phyloP scores from a whole-genome alignment of 2,113 vertebrate genomes.

The Uria lomvia region DNA sequence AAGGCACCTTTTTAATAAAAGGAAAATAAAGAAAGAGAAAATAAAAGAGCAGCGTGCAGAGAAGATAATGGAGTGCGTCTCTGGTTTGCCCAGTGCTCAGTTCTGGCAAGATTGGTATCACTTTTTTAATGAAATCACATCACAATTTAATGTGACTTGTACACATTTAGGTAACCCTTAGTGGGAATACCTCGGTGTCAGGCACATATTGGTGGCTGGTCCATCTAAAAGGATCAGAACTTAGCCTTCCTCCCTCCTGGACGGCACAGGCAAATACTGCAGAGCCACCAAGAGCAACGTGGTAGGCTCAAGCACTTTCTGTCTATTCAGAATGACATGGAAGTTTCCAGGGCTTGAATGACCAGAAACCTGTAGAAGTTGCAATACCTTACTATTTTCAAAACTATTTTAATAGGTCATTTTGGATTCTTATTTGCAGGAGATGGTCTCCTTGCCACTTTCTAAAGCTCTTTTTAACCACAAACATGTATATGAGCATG shows the following conservation, averaged over 20 bases:
- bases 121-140: neutral
- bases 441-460: neutral
- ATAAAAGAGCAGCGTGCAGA: neutral
- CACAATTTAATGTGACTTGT: neutral
- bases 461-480: neutral
- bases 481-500: neutral
- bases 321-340: neutral
- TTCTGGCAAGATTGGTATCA: neutral
- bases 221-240: neutral
- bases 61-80: neutral
- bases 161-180: neutral
- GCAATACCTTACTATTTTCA: neutral
- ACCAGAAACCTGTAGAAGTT: neutral
- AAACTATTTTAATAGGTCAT: neutral
- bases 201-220: fast-evolving
- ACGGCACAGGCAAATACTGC: neutral
- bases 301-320: neutral
- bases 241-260: neutral
- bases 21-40: neutral
- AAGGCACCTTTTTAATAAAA: constrained; percentile 6
- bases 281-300: neutral
- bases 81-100: neutral
- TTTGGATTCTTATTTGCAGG: neutral
- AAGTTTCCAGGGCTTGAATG: neutral
- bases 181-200: neutral